Base-by-base conservation (phyloP, 1,140 invertebrate genomes). In the Philopotamus ludificatus region DNA sequence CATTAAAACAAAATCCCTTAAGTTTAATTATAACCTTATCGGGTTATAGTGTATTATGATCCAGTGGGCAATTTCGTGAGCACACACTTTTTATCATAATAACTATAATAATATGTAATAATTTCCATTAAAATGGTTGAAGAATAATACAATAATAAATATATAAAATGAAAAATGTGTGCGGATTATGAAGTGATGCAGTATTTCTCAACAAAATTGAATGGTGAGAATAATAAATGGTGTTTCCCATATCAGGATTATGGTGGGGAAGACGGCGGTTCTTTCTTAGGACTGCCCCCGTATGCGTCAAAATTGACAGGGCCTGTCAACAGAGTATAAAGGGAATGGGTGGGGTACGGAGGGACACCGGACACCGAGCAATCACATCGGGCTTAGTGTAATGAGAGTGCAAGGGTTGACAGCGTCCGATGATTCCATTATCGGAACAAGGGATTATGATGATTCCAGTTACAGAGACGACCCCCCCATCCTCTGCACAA, bases 401-500 rank as follows among this genome's bases (percentile, higher is more conserved):
- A 59, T 59, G 57, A 59, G 28, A 59, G 34, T 59, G 9, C 21
- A 28, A 28, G 44, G 4, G 7, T 16, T 25, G 16, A 28, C 23
- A 23, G 16, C 12, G 22, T 12, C 4, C 59, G 28, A 61, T 44
- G 55, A 64, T 57, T 45, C 41, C 20, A 34, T 42, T 44, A 57
- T 28, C 47, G 21, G 42, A 1, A 45, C 54, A 61, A 60, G 59
- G 62, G 66, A 66, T 66, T 60, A 66, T 51, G 44, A 66, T 61
- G 66, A 68, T 65, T 57, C 34, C 41, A 51, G 62, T 59, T 61
- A 58, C 23, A 25, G 28, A 34, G 28, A 12, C 28, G 28, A 7
- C 28, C 4, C 28, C 12, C 28, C n/a, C n/a, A n/a, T n/a, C n/a
- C n/a, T n/a, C n/a, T n/a, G n/a, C n/a, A n/a, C n/a, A n/a, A n/a